Conservation (phyloP, 2,888 invertebrate species). For the Drosophila seclusa region DNA sequence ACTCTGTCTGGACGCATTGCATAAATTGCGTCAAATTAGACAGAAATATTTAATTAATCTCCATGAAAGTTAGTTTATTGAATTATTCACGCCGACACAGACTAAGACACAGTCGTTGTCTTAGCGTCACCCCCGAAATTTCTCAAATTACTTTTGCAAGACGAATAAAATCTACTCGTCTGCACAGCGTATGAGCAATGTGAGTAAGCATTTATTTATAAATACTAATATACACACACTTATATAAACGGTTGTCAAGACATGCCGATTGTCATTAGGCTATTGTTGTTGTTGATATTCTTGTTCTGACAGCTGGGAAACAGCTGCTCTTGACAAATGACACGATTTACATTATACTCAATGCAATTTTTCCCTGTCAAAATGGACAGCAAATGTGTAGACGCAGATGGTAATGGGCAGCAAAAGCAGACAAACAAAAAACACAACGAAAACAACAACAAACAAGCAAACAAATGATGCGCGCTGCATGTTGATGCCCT, state of each 20-base stretch:
- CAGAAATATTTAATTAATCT: conserved; percentile 81
- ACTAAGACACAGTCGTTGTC: conserved; percentile 39
- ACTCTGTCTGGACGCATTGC: conserved; percentile 51
- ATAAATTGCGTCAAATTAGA: conserved; percentile 80
- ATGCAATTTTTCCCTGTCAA: conserved; percentile 80
- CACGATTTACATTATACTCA: conserved; percentile 80
- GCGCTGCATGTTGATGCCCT: conserved; percentile 63
- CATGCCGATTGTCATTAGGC: conserved; percentile 70
- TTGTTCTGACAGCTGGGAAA: conserved; percentile 38
- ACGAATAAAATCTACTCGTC: conserved; percentile 63
- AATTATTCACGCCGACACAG: conserved; percentile 63
- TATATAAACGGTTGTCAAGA: conserved; percentile 26
- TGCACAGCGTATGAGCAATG: conserved; percentile 39
- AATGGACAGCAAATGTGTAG: conserved; percentile 71
- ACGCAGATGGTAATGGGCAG: conserved; percentile 71
- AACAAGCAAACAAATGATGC: conserved; percentile 70
- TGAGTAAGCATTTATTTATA: conserved; percentile 16
- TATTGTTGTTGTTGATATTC: conserved; percentile 25
- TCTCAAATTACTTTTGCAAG: conserved; percentile 71
- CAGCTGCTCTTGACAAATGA: conserved; percentile 82
- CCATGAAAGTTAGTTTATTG: conserved; percentile 75
- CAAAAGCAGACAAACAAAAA: conserved; percentile 27
- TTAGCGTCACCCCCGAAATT: conserved; percentile 40
- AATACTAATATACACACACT: conserved; percentile 1
- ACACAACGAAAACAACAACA: conserved; percentile 17